phyloP scores from a whole-genome alignment of 2,113 vertebrate species.

The Triplophysa rosa region DNA sequence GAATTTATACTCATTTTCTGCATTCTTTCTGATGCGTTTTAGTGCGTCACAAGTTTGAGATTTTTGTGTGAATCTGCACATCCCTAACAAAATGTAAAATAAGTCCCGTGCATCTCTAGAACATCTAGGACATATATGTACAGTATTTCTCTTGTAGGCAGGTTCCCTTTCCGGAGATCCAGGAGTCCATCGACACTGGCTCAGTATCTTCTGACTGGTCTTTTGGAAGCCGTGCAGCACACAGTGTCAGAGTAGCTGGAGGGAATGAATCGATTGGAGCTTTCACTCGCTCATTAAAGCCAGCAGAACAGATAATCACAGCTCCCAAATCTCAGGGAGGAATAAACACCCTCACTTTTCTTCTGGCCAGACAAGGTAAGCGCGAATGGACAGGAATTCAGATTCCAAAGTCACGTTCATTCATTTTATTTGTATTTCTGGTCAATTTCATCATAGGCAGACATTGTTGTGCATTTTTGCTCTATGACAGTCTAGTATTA shows the following conservation, averaged over 20 bases:
- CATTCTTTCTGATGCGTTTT: neutral
- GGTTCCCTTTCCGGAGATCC: neutral
- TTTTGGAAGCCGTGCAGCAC: slow-evolving; percentile 23
- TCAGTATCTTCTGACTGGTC: neutral
- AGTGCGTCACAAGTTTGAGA: neutral
- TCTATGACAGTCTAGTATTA: no score
- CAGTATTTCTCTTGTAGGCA: neutral
- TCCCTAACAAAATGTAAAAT: no score
- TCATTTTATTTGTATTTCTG: no score
- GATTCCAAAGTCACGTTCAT: no score
- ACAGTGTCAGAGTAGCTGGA: slow-evolving; percentile 13
- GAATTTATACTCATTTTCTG: neutral
- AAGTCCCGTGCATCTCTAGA: no score
- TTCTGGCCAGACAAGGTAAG: neutral
- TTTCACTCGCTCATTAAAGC: slow-evolving; percentile 17
- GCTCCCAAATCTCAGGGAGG: slow-evolving; percentile 28
- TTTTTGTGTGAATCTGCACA: no score
- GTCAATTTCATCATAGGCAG: no score
- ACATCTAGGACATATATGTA: no score
- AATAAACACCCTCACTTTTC: slow-evolving; percentile 33
- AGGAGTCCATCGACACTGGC: neutral
- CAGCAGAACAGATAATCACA: slow-evolving; percentile 39
- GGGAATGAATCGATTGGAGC: slow-evolving; percentile 27
- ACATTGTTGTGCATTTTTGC: no score
- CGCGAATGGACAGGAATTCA: no score